Evolutionary conservation across 2,888 invertebrate genomes (phyloP).

Genomic region (Lepidocyrtoides sp.): DNA sequence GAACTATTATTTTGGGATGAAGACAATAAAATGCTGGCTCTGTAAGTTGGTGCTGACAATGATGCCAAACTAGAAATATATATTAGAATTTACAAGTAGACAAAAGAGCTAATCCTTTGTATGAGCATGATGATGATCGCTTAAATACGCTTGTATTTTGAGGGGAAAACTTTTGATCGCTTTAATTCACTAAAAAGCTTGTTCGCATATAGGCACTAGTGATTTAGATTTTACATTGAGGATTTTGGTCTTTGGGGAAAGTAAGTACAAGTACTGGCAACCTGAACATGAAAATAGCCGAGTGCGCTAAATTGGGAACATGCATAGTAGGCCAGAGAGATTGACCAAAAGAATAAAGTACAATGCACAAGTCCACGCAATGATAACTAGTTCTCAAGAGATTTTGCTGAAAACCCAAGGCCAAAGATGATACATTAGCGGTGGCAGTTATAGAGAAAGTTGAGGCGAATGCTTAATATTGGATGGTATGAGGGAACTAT

Average conservation of each 20-base stretch:
- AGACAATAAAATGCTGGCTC: not conserved
- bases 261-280: no score
- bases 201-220: not conserved
- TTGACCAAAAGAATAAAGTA: not conserved
- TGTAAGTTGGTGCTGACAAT: not conserved
- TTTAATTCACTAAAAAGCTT: constrained; percentile 42
- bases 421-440: constrained; percentile 49
- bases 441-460: not conserved
- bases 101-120: not conserved
- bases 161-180: constrained; percentile 35
- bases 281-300: not conserved
- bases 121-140: not conserved
- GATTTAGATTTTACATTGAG: not conserved
- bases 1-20: not conserved
- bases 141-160: not conserved
- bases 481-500: not conserved
- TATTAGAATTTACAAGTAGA: not conserved
- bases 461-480: not conserved
- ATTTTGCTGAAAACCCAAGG: constrained; percentile 42
- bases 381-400: constrained; percentile 31
- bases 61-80: not conserved
- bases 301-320: not conserved
- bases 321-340: not conserved
- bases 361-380: not conserved
- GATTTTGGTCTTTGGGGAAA: not conserved